phyloP scores from a whole-genome alignment of 2,113 vertebrate genomes.

The Bungarus multicinctus region DNA sequence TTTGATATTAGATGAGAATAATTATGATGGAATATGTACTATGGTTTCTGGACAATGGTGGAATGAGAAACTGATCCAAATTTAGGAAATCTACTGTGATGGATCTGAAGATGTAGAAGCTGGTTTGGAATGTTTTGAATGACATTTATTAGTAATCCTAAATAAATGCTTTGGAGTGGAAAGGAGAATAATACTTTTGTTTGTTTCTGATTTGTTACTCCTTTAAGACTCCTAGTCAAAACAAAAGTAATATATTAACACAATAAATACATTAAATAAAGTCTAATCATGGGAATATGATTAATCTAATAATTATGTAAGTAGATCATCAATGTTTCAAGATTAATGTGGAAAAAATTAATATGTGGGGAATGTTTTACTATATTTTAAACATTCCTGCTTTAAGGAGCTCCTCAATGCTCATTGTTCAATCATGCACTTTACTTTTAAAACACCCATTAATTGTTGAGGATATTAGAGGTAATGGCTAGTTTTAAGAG shows the following conservation, averaged over 20 bases:
- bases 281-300: not conserved
- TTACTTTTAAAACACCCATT: conserved; percentile 6
- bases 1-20: not conserved
- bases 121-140: not conserved
- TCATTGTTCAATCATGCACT: not conserved
- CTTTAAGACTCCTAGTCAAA: not conserved
- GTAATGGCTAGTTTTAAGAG: not conserved
- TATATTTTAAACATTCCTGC: not conserved
- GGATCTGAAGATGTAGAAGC: not conserved
- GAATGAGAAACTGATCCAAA: not conserved
- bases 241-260: not conserved
- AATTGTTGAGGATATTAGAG: conserved; percentile 3
- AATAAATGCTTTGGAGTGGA: not conserved
- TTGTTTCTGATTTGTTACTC: not conserved
- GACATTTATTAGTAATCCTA: not conserved
- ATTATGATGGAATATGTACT: not conserved
- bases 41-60: no score
- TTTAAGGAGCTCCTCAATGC: not conserved
- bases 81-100: not conserved
- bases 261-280: not conserved
- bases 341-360: not conserved
- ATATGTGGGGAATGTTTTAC: not conserved
- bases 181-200: not conserved
- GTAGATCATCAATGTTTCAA: not conserved
- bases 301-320: not conserved